Conservation (phyloP, 53 echinoderm and acorn worm genomes). For the Luidia sarsii region DNA sequence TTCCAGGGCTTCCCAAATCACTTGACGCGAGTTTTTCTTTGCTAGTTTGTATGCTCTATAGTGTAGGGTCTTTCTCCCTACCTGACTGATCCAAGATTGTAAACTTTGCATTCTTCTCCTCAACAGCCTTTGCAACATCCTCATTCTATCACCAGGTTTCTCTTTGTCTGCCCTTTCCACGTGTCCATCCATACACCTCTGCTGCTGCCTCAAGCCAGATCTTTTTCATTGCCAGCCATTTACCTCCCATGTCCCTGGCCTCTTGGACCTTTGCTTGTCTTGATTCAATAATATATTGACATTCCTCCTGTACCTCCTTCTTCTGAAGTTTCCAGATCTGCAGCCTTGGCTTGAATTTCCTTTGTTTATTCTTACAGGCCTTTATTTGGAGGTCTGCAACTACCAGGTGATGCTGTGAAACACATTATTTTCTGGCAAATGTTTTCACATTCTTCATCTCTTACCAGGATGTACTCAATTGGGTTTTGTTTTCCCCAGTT, state of each 20-base stretch:
- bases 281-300: neutral
- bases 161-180: constrained; percentile 7
- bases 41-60: constrained; percentile 26
- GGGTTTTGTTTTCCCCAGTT: no score
- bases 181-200: constrained; percentile 25
- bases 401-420: neutral
- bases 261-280: neutral
- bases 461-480: neutral
- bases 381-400: neutral
- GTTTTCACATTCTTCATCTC: neutral
- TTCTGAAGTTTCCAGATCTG: neutral
- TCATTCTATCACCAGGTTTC: constrained; percentile 19
- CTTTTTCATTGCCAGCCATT: neutral
- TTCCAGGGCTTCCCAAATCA: constrained; percentile 19
- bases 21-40: no score
- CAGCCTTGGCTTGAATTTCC: neutral
- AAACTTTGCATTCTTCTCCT: constrained; percentile 30
- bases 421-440: neutral
- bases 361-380: neutral
- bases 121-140: constrained; percentile 25
- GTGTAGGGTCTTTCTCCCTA: neutral
- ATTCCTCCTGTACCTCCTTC: neutral
- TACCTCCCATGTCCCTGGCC: neutral
- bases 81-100: constrained; percentile 15
- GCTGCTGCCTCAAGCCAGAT: neutral